Conservation (phyloP, 2,113 vertebrate genomes). For the Xenopus tropicalis region UCB_Xtro_10.0 CM004446.2:92869001-92869500, state of each 20-base stretch:
- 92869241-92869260: neutral
- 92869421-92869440: too few species aligned
- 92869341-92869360: neutral
- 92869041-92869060: neutral
- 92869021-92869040: neutral
- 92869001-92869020: too few species aligned
- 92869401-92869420: neutral
- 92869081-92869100: slow-evolving; percentile 19
- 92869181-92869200: neutral
- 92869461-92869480: too few species aligned
- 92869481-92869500: too few species aligned
- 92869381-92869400: neutral
- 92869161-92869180: neutral
- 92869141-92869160: slow-evolving; percentile 2
- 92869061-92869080: neutral
- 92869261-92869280: slow-evolving; percentile 1
- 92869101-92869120: slow-evolving; percentile 4
- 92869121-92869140: neutral
- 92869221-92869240: slow-evolving; percentile 11
- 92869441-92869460: too few species aligned
- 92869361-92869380: neutral
- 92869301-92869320: neutral
- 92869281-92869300: slow-evolving; percentile 11
- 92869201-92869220: slow-evolving; percentile 20
- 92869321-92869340: slow-evolving; percentile 4